Evolutionary conservation across 2,888 invertebrate species (phyloP).

Genomic region (Spisula subtruncata): DNA sequence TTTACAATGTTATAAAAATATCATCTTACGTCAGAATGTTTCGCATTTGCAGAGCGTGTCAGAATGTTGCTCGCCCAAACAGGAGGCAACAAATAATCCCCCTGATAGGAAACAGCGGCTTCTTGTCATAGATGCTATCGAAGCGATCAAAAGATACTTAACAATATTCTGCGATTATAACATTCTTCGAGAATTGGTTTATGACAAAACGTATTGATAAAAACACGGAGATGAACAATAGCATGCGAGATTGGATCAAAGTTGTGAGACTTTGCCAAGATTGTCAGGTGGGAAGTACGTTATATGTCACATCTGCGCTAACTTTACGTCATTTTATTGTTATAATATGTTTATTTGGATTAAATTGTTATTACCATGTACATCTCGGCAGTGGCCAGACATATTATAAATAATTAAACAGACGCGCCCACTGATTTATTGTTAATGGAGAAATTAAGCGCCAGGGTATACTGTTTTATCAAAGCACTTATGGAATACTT

Average conservation of each 20-base stretch:
- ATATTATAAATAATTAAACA: not conserved
- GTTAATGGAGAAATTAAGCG: not conserved
- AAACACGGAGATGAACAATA: not conserved
- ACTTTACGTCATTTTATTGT: not conserved
- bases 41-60: not conserved
- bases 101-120: conserved; percentile 1
- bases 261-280: not conserved
- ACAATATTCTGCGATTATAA: conserved; percentile 5
- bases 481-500: no score
- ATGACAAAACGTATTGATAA: not conserved
- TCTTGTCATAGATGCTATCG: conserved; percentile 18
- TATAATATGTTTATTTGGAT: not conserved
- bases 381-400: not conserved
- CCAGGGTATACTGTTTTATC: not conserved
- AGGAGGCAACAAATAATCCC: not conserved
- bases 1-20: not conserved
- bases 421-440: not conserved
- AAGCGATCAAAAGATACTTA: conserved; percentile 3
- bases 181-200: not conserved
- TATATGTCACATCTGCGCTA: conserved; percentile 1
- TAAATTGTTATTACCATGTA: not conserved
- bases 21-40: not conserved
- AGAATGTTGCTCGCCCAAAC: not conserved
- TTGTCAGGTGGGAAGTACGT: not conserved
- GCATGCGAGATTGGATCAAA: not conserved